A percentile compares a stretch with the other conserved stretches of the same genome.
phyloP scores from a whole-genome alignment of 1,140 invertebrate species.

The Drosophila asahinai region DNA sequence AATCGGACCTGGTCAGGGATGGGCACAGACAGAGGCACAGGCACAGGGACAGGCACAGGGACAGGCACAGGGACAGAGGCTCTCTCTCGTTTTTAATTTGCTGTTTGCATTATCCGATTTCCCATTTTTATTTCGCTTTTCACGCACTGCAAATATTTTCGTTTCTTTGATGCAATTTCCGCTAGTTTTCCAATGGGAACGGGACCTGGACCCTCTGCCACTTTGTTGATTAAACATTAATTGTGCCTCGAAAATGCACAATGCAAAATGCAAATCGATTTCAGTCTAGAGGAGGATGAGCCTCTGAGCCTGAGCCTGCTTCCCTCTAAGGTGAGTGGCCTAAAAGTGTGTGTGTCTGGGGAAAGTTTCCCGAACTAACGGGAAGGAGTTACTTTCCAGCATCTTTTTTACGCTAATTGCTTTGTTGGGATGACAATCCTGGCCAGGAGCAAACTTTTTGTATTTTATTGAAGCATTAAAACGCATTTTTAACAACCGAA shows the following conservation, averaged over 20 bases:
- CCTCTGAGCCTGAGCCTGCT: no score
- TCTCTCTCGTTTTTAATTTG: slow-evolving; percentile 68
- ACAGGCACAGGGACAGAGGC: not conserved
- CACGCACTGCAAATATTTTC: slow-evolving; percentile 77
- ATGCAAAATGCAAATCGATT: slow-evolving; percentile 37
- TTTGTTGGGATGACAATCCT: slow-evolving; percentile 43
- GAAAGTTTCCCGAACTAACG: no score
- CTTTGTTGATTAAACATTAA: slow-evolving; percentile 75
- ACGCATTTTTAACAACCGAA: slow-evolving; percentile 83
- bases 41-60: no score
- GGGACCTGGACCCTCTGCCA: slow-evolving; percentile 20
- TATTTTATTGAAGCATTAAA: slow-evolving; percentile 85
- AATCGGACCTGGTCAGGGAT: not conserved
- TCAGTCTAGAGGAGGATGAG: not conserved
- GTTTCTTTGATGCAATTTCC: slow-evolving; percentile 68
- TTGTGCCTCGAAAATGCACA: slow-evolving; percentile 57
- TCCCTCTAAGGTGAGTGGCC: no score
- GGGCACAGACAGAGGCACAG: no score
- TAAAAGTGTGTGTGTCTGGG: no score
- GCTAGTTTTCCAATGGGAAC: slow-evolving; percentile 53
- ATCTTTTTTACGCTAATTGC: slow-evolving; percentile 80
- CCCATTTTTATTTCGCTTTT: slow-evolving; percentile 33
- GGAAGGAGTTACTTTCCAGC: not conserved
- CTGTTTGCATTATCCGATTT: slow-evolving; percentile 74
- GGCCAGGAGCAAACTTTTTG: slow-evolving; percentile 57